A percentile compares a stretch with the other conserved stretches of the same genome.
These are phyloP conservation scores for Esox lucius DNA, from an alignment of 2,797 vertebrate genomes.

Conservation along the genomic window DNA sequence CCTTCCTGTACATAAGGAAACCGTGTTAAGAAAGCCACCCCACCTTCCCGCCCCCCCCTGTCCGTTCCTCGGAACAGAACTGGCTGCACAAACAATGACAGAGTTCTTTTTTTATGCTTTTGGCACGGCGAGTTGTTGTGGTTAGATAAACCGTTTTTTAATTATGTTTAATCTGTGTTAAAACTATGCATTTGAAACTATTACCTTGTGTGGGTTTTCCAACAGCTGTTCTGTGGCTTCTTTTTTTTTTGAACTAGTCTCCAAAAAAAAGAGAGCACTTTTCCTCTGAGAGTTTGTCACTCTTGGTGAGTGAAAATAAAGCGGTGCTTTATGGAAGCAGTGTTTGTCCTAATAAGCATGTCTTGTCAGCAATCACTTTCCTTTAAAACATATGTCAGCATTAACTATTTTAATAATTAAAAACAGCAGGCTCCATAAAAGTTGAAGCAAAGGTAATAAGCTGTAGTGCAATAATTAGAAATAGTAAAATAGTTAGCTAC, in stretches of 20 bases:
- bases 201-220: conserved; percentile 74
- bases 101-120: conserved; percentile 50
- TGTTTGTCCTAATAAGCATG: not conserved
- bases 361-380: not conserved
- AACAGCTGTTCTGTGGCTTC: conserved; percentile 82
- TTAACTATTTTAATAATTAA: not conserved
- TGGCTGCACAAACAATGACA: conserved; percentile 63
- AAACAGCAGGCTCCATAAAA: too few species aligned
- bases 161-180: conserved; percentile 76
- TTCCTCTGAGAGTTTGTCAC: conserved; percentile 42
- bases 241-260: conserved; percentile 20
- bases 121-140: conserved; percentile 67
- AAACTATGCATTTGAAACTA: conserved; percentile 72
- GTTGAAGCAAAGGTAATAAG: too few species aligned
- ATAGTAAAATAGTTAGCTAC: too few species aligned
- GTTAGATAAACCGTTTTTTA: conserved; percentile 68
- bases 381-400: not conserved
- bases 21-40: conserved; percentile 29
- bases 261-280: conserved; percentile 49
- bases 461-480: too few species aligned
- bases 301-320: conserved; percentile 33
- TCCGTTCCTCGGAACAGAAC: conserved; percentile 37
- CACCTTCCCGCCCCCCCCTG: conserved; percentile 28
- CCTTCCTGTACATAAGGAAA: conserved; percentile 70
- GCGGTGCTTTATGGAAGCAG: not conserved